These are phyloP conservation scores for Amia ocellicauda DNA, from an alignment of 2,113 vertebrate genomes.

Conservation along the genomic window DNA sequence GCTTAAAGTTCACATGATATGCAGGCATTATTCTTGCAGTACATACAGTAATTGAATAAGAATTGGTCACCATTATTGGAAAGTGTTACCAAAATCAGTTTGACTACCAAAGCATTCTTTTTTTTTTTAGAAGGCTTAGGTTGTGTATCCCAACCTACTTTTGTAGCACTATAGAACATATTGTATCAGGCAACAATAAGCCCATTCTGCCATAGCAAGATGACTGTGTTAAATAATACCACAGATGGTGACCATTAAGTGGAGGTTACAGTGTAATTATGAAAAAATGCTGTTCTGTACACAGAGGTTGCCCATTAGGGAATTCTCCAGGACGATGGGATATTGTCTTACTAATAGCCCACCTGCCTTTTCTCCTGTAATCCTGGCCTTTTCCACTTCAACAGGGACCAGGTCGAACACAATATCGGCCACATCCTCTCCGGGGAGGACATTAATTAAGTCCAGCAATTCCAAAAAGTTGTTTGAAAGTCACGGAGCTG, in stretches of 20 bases:
- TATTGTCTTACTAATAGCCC: conserved; percentile 25
- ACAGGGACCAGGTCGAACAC: conserved; percentile 22
- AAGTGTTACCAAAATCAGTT: too few species aligned
- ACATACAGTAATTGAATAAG: too few species aligned
- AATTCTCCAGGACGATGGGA: conserved; percentile 1
- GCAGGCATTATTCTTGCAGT: too few species aligned
- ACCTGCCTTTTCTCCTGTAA: conserved; percentile 33
- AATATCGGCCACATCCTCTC: neutral
- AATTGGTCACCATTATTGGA: too few species aligned
- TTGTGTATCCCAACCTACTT: too few species aligned
- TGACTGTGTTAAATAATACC: conserved; percentile 38
- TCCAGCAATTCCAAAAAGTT: conserved; percentile 33
- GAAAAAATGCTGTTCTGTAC: conserved; percentile 4
- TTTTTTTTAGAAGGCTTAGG: too few species aligned
- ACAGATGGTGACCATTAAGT: conserved; percentile 37
- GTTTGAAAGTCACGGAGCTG: conserved; percentile 46
- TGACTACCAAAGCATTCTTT: too few species aligned
- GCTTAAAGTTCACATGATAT: too few species aligned
- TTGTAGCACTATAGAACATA: too few species aligned
- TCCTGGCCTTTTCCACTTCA: conserved; percentile 21
- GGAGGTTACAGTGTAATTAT: conserved; percentile 32
- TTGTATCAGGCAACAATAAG: conserved; percentile 18
- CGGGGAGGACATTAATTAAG: neutral
- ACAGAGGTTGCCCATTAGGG: conserved; percentile 19
- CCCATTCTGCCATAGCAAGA: conserved; percentile 18